Conservation (phyloP, 2,797 vertebrate species). For the Hirundo rustica region DNA sequence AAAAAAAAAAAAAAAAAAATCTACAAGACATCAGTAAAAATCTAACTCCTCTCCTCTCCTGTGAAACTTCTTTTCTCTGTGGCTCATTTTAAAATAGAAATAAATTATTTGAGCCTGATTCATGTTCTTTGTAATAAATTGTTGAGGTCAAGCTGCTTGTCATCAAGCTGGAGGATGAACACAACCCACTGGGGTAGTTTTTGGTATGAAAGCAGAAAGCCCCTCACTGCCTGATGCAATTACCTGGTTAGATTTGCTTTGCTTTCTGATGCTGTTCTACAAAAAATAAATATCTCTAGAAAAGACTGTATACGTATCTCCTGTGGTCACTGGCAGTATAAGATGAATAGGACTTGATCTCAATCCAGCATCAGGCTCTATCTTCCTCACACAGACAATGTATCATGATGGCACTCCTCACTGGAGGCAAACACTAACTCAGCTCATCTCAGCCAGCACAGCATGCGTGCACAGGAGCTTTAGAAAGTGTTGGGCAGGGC, state of each 20-base stretch:
- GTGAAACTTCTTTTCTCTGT: background rate
- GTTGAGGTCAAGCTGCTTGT: background rate
- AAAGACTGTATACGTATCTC: background rate
- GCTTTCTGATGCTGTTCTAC: background rate
- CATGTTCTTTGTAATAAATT: background rate
- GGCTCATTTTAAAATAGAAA: background rate
- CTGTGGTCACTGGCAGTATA: background rate
- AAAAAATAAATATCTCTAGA: background rate
- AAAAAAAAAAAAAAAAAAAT: background rate
- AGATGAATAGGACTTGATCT: background rate
- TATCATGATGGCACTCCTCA: background rate
- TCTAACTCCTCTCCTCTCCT: background rate
- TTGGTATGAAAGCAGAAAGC: background rate
- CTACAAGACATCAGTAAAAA: background rate
- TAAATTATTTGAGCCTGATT: background rate
- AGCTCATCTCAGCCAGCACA: background rate
- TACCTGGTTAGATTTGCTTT: background rate
- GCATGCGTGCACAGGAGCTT: background rate
- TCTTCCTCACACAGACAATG: background rate
- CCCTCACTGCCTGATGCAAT: background rate
- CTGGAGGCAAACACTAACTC: background rate
- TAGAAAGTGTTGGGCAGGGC: background rate
- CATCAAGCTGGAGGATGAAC: background rate
- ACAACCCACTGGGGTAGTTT: background rate
- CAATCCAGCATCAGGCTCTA: background rate